Percentiles rank a stretch among this genome's conserved stretches.
These are phyloP conservation scores for Hystrix brachyura DNA, from an alignment of 2,113 vertebrate species.

Conservation along the genomic window DNA sequence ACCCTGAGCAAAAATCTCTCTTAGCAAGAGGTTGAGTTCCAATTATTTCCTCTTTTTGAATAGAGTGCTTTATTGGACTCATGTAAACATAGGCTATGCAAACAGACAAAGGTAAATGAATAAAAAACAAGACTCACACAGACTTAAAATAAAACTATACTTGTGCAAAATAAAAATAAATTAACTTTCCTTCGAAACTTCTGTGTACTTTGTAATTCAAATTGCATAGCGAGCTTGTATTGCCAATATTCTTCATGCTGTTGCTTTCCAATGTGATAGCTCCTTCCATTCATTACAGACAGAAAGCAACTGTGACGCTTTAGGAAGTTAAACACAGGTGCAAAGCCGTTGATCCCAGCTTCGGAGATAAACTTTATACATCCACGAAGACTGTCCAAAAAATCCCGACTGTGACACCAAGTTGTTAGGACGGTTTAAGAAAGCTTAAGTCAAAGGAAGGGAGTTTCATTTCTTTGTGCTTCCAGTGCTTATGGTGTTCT, in stretches of 20 bases:
- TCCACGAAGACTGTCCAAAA: not conserved
- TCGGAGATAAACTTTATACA: not conserved
- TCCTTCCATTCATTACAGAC: conserved; percentile 48
- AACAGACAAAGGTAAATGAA: not conserved
- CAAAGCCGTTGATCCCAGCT: conserved; percentile 42
- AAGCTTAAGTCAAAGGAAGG: conserved; percentile 34
- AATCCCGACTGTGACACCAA: not conserved
- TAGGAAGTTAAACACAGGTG: conserved; percentile 31
- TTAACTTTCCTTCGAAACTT: not conserved
- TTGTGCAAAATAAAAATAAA: conserved; percentile 46
- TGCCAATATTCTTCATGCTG: conserved; percentile 1
- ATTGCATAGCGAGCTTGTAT: not conserved
- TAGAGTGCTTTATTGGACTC: not conserved
- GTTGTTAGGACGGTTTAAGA: conserved; percentile 6
- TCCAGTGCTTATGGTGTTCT: not conserved
- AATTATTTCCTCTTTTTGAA: conserved; percentile 37
- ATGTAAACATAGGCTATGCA: not conserved
- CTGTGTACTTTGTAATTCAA: conserved; percentile 62
- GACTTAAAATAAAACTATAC: not conserved
- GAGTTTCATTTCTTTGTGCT: not conserved
- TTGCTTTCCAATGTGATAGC: conserved; percentile 18
- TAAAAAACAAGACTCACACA: not conserved
- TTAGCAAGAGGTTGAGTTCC: conserved; percentile 7
- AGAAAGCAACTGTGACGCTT: not conserved
- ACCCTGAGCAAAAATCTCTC: not conserved